Conservation (phyloP, 2,888 invertebrate species). For the Patella pellucida region DNA sequence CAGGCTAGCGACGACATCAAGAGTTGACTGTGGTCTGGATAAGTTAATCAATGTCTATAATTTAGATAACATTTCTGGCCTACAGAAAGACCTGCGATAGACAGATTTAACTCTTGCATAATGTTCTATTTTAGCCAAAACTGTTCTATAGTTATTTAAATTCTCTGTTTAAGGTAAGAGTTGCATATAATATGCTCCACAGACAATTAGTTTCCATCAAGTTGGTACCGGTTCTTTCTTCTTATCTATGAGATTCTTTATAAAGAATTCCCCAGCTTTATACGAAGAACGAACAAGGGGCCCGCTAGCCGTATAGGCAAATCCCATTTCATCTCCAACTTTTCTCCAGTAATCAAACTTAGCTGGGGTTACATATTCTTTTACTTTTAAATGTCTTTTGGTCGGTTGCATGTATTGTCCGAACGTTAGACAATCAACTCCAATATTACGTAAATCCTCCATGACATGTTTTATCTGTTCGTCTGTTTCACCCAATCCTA, state of each 20-base stretch:
- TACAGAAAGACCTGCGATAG: no score
- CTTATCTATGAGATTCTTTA: slow-evolving; percentile 47
- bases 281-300: slow-evolving; percentile 97
- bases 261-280: slow-evolving; percentile 82
- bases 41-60: no score
- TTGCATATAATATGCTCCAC: not conserved
- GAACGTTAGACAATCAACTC: slow-evolving; percentile 95
- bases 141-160: no score
- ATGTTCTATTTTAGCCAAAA: no score
- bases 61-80: no score
- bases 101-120: no score
- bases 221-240: slow-evolving; percentile 13
- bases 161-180: no score
- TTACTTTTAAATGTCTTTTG: slow-evolving; percentile 90
- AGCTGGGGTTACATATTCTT: slow-evolving; percentile 96
- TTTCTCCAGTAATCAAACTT: slow-evolving; percentile 90
- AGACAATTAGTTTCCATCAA: not conserved
- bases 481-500: slow-evolving; percentile 81
- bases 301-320: slow-evolving; percentile 96
- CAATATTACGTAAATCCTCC: slow-evolving; percentile 83
- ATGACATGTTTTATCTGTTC: slow-evolving; percentile 82
- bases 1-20: no score
- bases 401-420: slow-evolving; percentile 99
- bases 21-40: no score
- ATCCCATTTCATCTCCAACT: slow-evolving; percentile 87